These are phyloP conservation scores for Eulemur rufifrons DNA, from an alignment of 2,113 vertebrate species.

Conservation along the genomic window DNA sequence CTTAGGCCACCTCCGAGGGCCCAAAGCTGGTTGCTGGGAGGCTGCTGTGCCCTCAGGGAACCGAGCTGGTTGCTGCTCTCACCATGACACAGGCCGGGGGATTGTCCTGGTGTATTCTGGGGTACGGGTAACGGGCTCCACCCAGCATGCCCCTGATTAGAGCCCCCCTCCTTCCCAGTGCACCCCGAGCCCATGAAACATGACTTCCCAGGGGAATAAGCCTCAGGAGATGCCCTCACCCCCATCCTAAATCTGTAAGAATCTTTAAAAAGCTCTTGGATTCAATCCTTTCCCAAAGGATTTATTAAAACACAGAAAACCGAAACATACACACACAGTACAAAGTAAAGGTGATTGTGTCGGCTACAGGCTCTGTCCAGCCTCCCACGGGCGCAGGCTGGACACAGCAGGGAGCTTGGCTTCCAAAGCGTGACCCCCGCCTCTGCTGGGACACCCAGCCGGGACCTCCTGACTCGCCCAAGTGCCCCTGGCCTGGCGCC, in stretches of 20 bases:
- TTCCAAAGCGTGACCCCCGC: not conserved
- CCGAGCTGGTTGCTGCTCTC: not conserved
- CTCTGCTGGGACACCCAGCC: not conserved
- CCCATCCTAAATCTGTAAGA: accelerated
- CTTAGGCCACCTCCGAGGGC: not conserved
- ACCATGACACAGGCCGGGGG: accelerated
- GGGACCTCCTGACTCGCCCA: not conserved
- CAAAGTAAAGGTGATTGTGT: constrained; percentile 67
- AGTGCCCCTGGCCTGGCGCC: not conserved
- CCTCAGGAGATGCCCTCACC: accelerated
- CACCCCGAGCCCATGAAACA: accelerated
- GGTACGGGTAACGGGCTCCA: not conserved
- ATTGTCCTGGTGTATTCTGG: accelerated
- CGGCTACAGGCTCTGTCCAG: constrained; percentile 37
- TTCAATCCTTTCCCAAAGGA: constrained; percentile 77
- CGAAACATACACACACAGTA: constrained; percentile 81
- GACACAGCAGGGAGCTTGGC: not conserved
- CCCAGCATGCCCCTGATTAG: not conserved
- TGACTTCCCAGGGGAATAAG: not conserved
- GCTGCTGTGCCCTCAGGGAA: not conserved
- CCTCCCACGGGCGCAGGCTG: not conserved
- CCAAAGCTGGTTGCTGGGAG: not conserved
- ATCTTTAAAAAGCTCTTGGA: accelerated
- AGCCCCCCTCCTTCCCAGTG: not conserved
- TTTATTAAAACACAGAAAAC: constrained; percentile 90